Evolutionary conservation across 2,888 invertebrate species (phyloP).

Genomic region (Eilema sororculum): DNA sequence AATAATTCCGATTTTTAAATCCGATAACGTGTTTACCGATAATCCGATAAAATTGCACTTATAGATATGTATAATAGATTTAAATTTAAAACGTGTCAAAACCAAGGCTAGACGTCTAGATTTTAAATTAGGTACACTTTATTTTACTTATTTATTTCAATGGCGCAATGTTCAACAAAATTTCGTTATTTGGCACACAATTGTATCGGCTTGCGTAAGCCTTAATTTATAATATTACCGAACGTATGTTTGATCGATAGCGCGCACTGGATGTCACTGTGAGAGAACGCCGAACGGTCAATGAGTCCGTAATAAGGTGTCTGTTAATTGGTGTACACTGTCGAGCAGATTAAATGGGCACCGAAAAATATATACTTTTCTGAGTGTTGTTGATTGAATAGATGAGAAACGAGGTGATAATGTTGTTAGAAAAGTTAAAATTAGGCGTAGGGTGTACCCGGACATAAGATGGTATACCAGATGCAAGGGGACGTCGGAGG

Average conservation of each 20-base stretch:
- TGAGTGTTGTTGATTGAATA: not conserved
- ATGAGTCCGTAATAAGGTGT: not conserved
- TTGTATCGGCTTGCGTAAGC: not conserved
- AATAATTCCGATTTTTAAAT: not conserved
- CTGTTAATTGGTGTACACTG: slow-evolving; percentile 14
- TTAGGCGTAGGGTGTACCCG: no score
- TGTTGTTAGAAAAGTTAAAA: no score
- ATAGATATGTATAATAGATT: not conserved
- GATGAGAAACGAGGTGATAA: not conserved
- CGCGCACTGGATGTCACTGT: not conserved
- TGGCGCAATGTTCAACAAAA: not conserved
- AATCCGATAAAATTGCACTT: not conserved
- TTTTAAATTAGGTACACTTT: not conserved
- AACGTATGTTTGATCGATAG: not conserved
- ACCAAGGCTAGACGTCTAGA: not conserved
- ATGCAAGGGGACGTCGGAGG: no score
- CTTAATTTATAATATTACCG: not conserved
- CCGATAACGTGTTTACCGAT: not conserved
- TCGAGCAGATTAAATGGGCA: not conserved
- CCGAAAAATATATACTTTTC: not conserved
- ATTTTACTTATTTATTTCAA: not conserved
- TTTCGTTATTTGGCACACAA: not conserved
- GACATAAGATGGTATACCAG: no score
- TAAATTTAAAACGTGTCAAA: not conserved
- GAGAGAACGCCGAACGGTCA: not conserved